These are phyloP conservation scores for Hydroisotoma schaefferi DNA, from an alignment of 2,888 invertebrate genomes.

Conservation along the genomic window DNA sequence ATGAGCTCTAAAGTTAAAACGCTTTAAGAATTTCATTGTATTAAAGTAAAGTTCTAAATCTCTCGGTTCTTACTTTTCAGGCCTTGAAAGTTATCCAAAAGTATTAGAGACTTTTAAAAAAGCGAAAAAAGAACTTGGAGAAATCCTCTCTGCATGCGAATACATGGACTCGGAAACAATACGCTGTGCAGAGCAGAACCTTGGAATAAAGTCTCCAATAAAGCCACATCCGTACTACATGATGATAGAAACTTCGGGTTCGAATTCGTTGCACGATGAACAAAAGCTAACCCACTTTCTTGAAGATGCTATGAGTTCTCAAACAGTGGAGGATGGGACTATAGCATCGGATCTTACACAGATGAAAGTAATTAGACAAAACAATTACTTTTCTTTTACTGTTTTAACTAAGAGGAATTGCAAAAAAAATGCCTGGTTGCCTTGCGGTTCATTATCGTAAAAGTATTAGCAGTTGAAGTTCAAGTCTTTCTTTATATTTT, in stretches of 20 bases:
- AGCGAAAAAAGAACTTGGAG: slow-evolving; percentile 73
- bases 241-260: slow-evolving; percentile 83
- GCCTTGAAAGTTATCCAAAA: slow-evolving; percentile 71
- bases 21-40: neutral
- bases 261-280: slow-evolving; percentile 75
- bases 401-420: too few species aligned
- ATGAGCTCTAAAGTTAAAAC: too few species aligned
- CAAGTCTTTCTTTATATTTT: too few species aligned
- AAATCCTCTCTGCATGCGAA: slow-evolving; percentile 93
- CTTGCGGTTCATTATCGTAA: too few species aligned
- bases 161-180: slow-evolving; percentile 78
- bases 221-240: slow-evolving; percentile 68
- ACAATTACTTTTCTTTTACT: too few species aligned
- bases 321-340: slow-evolving; percentile 75
- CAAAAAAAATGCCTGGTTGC: too few species aligned
- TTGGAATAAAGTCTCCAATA: slow-evolving; percentile 58
- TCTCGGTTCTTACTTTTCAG: slow-evolving; percentile 53
- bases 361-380: slow-evolving; percentile 28
- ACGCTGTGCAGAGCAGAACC: slow-evolving; percentile 62
- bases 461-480: too few species aligned
- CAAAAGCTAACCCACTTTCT: slow-evolving; percentile 80
- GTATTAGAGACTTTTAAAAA: slow-evolving; percentile 69
- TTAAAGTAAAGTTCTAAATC: neutral
- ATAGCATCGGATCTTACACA: slow-evolving; percentile 69
- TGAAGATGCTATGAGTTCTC: slow-evolving; percentile 63